Percentiles rank a stretch among this genome's conserved stretches.
These are phyloP conservation scores for Aphidius gifuensis DNA, from an alignment of 1,140 invertebrate species.

Conservation along the genomic window DNA sequence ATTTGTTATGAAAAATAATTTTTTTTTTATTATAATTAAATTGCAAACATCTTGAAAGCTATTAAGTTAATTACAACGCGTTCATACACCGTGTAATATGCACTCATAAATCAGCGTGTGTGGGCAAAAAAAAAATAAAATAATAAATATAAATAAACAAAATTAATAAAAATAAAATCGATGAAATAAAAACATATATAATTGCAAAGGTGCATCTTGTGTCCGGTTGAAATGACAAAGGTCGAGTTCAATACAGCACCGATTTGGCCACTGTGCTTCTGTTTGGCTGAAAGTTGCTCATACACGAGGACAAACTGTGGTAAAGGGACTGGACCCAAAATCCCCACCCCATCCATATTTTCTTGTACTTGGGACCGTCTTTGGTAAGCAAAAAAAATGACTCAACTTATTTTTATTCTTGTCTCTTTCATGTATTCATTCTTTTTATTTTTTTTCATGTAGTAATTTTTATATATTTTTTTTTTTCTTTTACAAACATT, in stretches of 20 bases:
- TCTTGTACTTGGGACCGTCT: constrained; percentile 21
- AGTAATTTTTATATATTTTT: no score
- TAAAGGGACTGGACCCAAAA: no score
- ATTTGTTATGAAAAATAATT: neutral
- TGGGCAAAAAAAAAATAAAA: constrained; percentile 22
- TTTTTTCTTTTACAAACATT: no score
- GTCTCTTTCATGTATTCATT: constrained; percentile 46
- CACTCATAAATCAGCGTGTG: constrained; percentile 34
- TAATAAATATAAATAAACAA: constrained; percentile 7
- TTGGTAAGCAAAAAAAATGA: constrained; percentile 32
- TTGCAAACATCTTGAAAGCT: constrained; percentile 13
- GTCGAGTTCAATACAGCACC: constrained; percentile 41
- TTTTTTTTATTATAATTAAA: neutral
- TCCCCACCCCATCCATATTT: constrained; percentile 18
- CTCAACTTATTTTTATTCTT: constrained; percentile 47
- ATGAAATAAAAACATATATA: no score
- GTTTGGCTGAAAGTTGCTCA: constrained; percentile 5
- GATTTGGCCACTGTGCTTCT: constrained; percentile 38
- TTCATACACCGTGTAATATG: constrained; percentile 10
- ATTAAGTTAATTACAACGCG: constrained; percentile 19
- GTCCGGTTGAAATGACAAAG: constrained; percentile 32
- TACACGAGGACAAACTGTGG: neutral
- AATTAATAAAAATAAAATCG: no score
- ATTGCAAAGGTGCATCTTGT: no score
- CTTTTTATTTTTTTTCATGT: no score